phyloP scores from a whole-genome alignment of 2,113 vertebrate genomes.

The Burhinus bistriatus region DNA sequence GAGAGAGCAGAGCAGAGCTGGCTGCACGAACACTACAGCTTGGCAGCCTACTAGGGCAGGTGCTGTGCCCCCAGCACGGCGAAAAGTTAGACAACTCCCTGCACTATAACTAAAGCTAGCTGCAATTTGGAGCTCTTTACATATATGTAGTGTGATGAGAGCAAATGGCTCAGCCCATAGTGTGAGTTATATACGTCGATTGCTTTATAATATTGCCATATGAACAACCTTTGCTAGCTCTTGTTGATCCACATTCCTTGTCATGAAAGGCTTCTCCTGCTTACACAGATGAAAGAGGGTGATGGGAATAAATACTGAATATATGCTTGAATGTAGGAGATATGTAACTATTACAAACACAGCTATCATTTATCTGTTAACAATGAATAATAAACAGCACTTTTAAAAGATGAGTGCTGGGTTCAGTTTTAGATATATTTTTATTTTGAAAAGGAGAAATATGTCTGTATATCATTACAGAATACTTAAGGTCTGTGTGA shows the following conservation, averaged over 20 bases:
- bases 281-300: not conserved
- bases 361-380: conserved; percentile 12
- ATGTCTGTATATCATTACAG: not conserved
- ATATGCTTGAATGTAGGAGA: not conserved
- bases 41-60: not conserved
- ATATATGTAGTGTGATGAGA: not conserved
- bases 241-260: not conserved
- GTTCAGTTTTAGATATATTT: not conserved
- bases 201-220: not conserved
- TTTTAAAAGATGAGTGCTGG: not conserved
- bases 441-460: conserved; percentile 7
- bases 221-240: not conserved
- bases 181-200: fast-evolving
- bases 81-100: not conserved
- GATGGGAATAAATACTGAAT: not conserved
- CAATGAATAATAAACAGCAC: not conserved
- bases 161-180: not conserved
- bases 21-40: fast-evolving
- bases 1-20: not conserved
- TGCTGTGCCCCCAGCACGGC: not conserved
- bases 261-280: not conserved
- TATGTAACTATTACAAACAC: not conserved
- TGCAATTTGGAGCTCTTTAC: not conserved
- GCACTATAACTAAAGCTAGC: not conserved
- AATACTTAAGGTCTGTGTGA: not conserved